Base-by-base conservation (phyloP, 2,797 vertebrate genomes). In the Myotis planiceps region DNA sequence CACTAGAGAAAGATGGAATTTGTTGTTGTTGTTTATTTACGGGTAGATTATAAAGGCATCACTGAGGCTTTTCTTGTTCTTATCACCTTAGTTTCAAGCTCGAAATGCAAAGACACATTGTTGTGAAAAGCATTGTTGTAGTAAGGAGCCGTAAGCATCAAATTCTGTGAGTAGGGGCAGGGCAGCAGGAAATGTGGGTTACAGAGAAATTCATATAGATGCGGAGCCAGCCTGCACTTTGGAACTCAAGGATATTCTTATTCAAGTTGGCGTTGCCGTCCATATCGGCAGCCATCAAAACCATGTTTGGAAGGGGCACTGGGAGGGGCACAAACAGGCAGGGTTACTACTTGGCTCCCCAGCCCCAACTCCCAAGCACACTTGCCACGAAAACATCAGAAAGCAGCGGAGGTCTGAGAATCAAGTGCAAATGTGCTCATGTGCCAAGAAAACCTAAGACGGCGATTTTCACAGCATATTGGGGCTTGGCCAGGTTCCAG, bases 391-490 rank as follows among this genome's bases (percentile, higher is more conserved):
- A 96, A 91, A 88, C 95, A 95, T 96, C 96, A 91, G 94, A 92
- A 96, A 92, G 82, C 85, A 15, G 60, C 6, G 78, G 90, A 92
- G 93, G 94, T 93, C 96, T 95, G 95, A 93, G 96, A 96, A 95
- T 92, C 93, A 76, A 97, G 95, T 74, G 85, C 93, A 95, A 96
- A 95, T 95, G 96, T 75, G 71, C 74, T 95, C 90, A 39, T 75
- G 96, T 95, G 96, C 96, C 95, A 95, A 96, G 95, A 95, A 96
- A 97, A 95, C 96, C 93, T 78, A 95, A 97, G 96, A 97, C 7
- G 12, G 95, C 75, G 68, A 90, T 97, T 98, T 96, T 96, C 97
- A 96, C 96, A 92, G 97, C 68, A 14, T 72, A 95, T 4, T 94
- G 92, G 85, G 95, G 84, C 86, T 95, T 97, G 97, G 97, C 97